A percentile compares a stretch with the other conserved stretches of the same genome.
These are phyloP conservation scores for Augiades crinisus DNA, from an alignment of 2,888 invertebrate species.

Conservation along the genomic window DNA sequence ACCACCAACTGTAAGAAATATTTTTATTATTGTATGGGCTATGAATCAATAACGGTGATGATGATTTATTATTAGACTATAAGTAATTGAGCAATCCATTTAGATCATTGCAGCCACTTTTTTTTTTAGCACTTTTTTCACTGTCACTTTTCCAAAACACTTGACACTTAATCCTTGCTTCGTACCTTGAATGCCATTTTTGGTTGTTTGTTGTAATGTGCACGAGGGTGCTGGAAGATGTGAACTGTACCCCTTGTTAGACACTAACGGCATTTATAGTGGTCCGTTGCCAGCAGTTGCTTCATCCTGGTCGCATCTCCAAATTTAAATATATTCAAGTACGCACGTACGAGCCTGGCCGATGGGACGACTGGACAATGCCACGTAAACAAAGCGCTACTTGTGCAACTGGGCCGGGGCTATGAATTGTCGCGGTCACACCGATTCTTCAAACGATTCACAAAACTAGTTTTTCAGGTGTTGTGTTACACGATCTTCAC, in stretches of 20 bases:
- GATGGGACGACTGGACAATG: constrained; percentile 72
- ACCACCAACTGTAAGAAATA: constrained; percentile 61
- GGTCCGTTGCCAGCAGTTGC: constrained; percentile 57
- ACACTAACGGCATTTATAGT: constrained; percentile 68
- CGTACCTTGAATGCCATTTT: constrained; percentile 77
- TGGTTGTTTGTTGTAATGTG: constrained; percentile 54
- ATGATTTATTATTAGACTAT: too few species aligned
- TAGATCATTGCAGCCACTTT: constrained; percentile 6
- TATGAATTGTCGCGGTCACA: constrained; percentile 67
- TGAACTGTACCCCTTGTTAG: constrained; percentile 66
- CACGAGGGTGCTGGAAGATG: constrained; percentile 63
- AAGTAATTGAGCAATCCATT: constrained; percentile 4
- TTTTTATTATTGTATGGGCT: neutral
- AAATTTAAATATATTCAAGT: constrained; percentile 81
- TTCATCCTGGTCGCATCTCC: constrained; percentile 77
- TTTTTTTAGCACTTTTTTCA: constrained; percentile 15
- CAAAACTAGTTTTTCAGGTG: constrained; percentile 49
- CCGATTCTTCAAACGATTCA: constrained; percentile 53
- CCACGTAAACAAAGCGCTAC: constrained; percentile 69
- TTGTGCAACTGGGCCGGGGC: constrained; percentile 67
- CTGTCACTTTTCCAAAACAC: constrained; percentile 39
- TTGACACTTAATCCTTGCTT: constrained; percentile 44
- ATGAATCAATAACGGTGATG: neutral
- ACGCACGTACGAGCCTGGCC: constrained; percentile 70
- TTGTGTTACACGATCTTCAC: constrained; percentile 44